Evolutionary conservation across 2,888 invertebrate species (phyloP).

Genomic region (Epirrhoe tristata): DNA sequence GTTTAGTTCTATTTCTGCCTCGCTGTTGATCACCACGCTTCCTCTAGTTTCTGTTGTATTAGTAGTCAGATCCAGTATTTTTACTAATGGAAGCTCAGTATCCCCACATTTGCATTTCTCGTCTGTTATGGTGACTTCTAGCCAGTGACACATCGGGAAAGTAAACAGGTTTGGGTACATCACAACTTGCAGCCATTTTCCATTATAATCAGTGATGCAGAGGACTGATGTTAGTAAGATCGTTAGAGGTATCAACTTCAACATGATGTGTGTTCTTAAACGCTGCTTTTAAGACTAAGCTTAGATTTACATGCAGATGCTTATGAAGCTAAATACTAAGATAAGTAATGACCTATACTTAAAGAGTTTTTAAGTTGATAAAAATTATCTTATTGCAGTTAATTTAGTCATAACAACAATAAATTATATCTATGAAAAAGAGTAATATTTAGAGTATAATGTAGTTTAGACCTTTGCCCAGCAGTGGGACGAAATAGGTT

Average conservation of each 20-base stretch:
- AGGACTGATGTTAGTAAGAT: not conserved
- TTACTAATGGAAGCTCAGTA: not conserved
- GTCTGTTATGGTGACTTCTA: not conserved
- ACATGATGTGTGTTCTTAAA: not conserved
- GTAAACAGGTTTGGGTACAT: not conserved
- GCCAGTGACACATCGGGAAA: not conserved
- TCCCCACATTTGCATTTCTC: not conserved
- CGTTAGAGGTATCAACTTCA: not conserved
- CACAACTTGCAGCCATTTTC: not conserved
- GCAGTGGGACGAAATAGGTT: too few species aligned
- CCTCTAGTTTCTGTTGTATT: not conserved
- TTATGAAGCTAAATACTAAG: not conserved
- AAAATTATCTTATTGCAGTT: too few species aligned
- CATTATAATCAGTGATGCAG: not conserved
- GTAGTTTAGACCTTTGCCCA: too few species aligned
- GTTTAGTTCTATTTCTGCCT: not conserved
- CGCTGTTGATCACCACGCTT: not conserved
- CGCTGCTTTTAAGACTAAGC: not conserved
- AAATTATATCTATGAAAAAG: too few species aligned
- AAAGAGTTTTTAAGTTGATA: too few species aligned
- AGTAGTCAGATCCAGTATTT: not conserved
- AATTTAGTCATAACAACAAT: too few species aligned
- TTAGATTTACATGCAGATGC: not conserved
- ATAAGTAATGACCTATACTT: not conserved
- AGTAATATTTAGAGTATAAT: too few species aligned